Evolutionary conservation across 1,140 invertebrate genomes (phyloP), one percentile per base, ranked within the genome.

Genomic region (Conopomorpha cramerella): DNA sequence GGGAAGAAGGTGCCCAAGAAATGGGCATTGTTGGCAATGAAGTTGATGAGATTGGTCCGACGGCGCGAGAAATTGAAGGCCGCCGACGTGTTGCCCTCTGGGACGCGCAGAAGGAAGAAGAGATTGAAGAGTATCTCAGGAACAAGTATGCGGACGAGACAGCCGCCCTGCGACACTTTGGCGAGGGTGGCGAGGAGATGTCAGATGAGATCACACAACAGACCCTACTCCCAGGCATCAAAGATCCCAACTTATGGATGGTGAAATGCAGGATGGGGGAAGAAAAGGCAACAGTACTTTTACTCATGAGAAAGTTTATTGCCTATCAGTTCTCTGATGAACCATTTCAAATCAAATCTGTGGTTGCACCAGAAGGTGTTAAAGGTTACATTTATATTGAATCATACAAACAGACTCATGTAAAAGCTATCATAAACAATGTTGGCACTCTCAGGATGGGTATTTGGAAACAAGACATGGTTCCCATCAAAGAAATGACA

Each of bases 401-500:
- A 71, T 92, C 97, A 0, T 98, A 88, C 64, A 99, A 99, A 71
- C 95, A 98, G 56, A 92, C 95, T 6, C 96, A 99, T 66, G 95
- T 99, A 0, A 98, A 98, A 72, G 84, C 90, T 25, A 91, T 92
- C 0, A 98, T 98, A 36, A 87, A 96, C 41, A 95, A 95, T 52
- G 87, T 99, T n/a, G 88, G 91, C 2, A 95, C 89, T 54, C 79
- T 98, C 0, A 79, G 88, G 46, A 86, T 95, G 79, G 95, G 95
- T 30, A 83, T 87, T 45, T 97, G 92, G 86, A 89, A 92, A 54
- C 95, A 98, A 55, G 79, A 93, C 80, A 99, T 99, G 97, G 97
- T 99, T n/a, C 95, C 96, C 0, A 97, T 99, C 38, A 96, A 95
- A 65, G 97, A 99, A 81, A 99, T 99, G 97, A 97, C 95, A 0